Evolutionary conservation across 2,113 vertebrate species (phyloP).

Genomic region (Rhabdornis inornatus): DNA sequence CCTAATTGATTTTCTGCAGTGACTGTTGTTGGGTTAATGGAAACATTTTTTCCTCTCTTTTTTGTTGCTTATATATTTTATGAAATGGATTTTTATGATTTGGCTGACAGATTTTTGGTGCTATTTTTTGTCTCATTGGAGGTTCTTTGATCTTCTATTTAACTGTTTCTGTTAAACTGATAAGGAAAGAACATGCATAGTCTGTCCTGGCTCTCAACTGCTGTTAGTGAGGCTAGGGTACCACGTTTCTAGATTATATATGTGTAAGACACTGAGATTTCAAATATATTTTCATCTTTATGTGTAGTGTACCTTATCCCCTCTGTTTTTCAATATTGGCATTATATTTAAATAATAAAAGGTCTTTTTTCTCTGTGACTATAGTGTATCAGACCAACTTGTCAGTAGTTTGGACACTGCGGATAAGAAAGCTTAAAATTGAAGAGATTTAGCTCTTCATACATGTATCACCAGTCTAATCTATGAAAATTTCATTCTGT

Average conservation of each 20-base stretch:
- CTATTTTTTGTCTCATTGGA: background rate
- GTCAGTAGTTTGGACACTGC: background rate
- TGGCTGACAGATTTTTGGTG: background rate
- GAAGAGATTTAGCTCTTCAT: background rate
- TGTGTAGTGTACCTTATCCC: background rate
- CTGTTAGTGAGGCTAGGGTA: background rate
- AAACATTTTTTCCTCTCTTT: background rate
- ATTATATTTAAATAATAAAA: background rate
- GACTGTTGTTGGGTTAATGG: background rate
- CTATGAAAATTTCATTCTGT: background rate
- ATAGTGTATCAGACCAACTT: background rate
- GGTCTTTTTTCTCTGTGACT: background rate
- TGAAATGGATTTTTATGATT: background rate
- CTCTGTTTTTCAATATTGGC: background rate
- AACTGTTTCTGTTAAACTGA: background rate
- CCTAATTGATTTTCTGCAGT: background rate
- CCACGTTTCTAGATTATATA: background rate
- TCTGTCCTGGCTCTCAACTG: background rate
- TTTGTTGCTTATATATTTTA: background rate
- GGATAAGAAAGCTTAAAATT: background rate
- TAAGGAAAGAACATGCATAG: background rate
- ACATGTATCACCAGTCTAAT: background rate
- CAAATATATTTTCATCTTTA: background rate
- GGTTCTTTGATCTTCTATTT: background rate
- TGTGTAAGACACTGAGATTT: background rate